phyloP scores from a whole-genome alignment of 1,140 invertebrate species.

The Solenopsis invicta region DNA sequence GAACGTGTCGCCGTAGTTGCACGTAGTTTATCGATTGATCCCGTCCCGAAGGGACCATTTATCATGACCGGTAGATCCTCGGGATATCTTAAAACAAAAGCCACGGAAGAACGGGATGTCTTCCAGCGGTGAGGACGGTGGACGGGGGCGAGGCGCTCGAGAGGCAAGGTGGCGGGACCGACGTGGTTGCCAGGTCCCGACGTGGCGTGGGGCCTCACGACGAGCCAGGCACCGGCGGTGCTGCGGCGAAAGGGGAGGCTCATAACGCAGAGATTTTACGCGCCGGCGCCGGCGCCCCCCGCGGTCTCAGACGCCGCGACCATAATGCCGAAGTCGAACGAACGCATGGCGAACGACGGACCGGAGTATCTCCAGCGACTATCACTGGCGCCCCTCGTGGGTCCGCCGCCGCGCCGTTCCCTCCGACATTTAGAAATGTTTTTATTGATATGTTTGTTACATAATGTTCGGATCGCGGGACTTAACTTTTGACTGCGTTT shows the following conservation, averaged over 20 bases:
- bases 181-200: constrained; percentile 60
- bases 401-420: constrained; percentile 40
- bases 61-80: constrained; percentile 81
- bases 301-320: constrained; percentile 86
- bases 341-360: constrained; percentile 37
- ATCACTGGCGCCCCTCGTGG: constrained; percentile 73
- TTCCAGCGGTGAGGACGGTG: constrained; percentile 70
- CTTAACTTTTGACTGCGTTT: constrained; percentile 16
- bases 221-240: constrained; percentile 37
- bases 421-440: constrained; percentile 60
- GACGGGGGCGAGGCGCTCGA: constrained; percentile 65
- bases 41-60: constrained; percentile 81
- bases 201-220: constrained; percentile 66
- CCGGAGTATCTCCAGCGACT: constrained; percentile 66
- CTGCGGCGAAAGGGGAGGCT: constrained; percentile 65
- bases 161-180: constrained; percentile 67
- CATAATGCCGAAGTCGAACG: constrained; percentile 81
- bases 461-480: constrained; percentile 64
- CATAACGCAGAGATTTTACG: constrained; percentile 86
- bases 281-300: constrained; percentile 87
- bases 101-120: constrained; percentile 78
- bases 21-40: constrained; percentile 69
- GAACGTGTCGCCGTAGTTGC: constrained; percentile 70
- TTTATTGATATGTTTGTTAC: constrained; percentile 73
- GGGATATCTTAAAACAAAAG: constrained; percentile 85